These are phyloP conservation scores for Cactoblastis cactorum DNA, from an alignment of 2,888 invertebrate genomes.

Conservation along the genomic window DNA sequence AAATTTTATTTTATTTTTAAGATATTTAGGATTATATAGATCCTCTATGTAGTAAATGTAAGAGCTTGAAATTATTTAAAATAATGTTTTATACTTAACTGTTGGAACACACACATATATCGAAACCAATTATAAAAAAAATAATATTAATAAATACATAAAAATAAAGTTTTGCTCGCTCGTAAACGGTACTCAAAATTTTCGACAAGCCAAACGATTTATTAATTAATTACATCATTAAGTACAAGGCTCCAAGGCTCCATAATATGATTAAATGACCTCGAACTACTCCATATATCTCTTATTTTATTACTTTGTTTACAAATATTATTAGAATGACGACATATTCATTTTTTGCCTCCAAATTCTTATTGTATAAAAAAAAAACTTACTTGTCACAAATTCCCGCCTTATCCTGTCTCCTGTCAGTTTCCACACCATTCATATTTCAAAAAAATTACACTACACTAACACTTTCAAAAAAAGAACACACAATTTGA, in stretches of 20 bases:
- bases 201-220: no score
- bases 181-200: no score
- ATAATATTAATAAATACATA: no score
- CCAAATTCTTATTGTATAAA: neutral
- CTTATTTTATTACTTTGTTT: constrained; percentile 3
- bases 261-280: neutral
- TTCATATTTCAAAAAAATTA: constrained; percentile 38
- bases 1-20: no score
- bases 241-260: neutral
- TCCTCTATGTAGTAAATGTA: no score
- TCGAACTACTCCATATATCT: neutral
- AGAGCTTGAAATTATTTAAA: no score
- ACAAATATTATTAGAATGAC: neutral
- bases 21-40: no score
- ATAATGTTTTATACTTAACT: no score
- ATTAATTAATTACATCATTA: no score
- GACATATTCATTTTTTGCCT: neutral
- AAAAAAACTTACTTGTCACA: constrained; percentile 37
- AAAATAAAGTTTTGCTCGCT: no score
- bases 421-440: constrained; percentile 41
- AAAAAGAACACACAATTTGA: constrained; percentile 18
- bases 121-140: no score
- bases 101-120: no score
- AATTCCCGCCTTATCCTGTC: constrained; percentile 40
- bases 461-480: constrained; percentile 22